These are phyloP conservation scores for Eurystomus glaucurus DNA, from an alignment of 2,797 vertebrate species.

Conservation along the genomic window DNA sequence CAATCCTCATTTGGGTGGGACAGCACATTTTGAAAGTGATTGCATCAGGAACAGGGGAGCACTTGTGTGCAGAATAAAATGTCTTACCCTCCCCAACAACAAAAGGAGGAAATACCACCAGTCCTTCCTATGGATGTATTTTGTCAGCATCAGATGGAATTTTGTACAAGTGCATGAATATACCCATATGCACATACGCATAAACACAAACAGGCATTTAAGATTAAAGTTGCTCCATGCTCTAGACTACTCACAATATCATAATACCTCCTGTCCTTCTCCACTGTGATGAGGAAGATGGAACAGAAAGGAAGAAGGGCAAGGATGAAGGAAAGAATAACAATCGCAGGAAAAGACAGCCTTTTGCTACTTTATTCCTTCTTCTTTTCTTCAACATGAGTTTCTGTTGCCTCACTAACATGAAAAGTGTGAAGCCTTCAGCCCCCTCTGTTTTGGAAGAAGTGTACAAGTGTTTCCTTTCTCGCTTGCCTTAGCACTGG, in stretches of 20 bases:
- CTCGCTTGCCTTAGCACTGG: not conserved
- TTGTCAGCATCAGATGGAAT: slow-evolving; percentile 40
- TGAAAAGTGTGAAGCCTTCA: not conserved
- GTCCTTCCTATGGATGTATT: slow-evolving; percentile 34
- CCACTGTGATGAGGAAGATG: not conserved
- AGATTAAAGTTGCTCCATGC: not conserved
- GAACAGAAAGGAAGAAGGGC: not conserved
- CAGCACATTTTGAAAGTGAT: slow-evolving; percentile 31
- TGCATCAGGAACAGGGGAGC: slow-evolving; percentile 37
- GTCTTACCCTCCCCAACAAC: slow-evolving; percentile 35
- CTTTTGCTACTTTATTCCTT: not conserved
- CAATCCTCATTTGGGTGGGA: slow-evolving; percentile 47
- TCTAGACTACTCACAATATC: not conserved
- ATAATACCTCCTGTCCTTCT: not conserved
- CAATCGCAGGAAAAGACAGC: not conserved
- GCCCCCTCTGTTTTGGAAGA: not conserved
- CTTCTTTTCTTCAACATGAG: not conserved
- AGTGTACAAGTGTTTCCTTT: not conserved
- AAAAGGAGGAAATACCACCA: slow-evolving; percentile 73
- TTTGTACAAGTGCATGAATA: not conserved
- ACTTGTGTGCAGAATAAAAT: slow-evolving; percentile 8
- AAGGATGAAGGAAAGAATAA: not conserved
- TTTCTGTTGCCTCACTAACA: not conserved
- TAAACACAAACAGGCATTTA: not conserved
- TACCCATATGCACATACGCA: not conserved